Conservation (phyloP, 2,797 vertebrate genomes). For the Ptychadena robeensis region DNA sequence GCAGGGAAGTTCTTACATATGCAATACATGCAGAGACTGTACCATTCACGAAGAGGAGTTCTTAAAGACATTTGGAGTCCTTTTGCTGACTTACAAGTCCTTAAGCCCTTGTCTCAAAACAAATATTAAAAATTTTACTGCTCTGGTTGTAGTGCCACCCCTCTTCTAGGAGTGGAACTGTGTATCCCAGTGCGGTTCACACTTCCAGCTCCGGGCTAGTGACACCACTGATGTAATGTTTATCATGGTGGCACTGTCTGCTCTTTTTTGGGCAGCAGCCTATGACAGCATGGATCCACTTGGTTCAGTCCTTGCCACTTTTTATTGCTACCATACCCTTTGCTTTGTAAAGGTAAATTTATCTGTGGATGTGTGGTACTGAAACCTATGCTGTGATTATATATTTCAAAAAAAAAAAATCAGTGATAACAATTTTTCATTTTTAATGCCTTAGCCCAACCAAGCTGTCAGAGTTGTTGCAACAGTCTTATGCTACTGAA, state of each 20-base stretch:
- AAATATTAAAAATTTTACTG: too few relatives aligned
- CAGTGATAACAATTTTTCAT: not conserved
- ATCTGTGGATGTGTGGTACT: not conserved
- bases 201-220: too few relatives aligned
- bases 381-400: not conserved
- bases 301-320: not conserved
- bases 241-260: not conserved
- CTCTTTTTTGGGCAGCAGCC: not conserved
- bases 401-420: not conserved
- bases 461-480: not conserved
- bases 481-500: conserved; percentile 6
- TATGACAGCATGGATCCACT: not conserved
- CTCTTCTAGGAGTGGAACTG: too few relatives aligned
- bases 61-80: too few relatives aligned
- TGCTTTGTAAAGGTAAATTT: not conserved
- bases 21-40: too few relatives aligned
- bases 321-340: not conserved
- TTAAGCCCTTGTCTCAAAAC: too few relatives aligned
- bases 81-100: too few relatives aligned
- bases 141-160: too few relatives aligned
- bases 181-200: too few relatives aligned
- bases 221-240: not conserved
- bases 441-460: not conserved
- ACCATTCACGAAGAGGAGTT: too few relatives aligned
- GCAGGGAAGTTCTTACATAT: too few relatives aligned